phyloP scores from a whole-genome alignment of 2,113 vertebrate species.

The Dermatemys mawii region DNA sequence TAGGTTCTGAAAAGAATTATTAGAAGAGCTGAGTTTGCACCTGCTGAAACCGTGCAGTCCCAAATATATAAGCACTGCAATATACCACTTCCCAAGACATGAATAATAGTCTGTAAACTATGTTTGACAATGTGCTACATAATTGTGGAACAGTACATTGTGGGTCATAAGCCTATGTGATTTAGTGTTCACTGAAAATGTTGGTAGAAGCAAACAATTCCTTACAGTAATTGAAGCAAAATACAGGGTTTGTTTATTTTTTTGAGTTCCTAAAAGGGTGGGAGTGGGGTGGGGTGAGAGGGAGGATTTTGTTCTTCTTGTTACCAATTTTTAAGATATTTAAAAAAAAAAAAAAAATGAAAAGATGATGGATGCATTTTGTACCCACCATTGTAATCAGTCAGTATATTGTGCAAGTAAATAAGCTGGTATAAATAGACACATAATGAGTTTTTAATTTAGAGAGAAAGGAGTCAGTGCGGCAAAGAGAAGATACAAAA shows the following conservation, averaged over 20 bases:
- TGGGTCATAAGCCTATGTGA: not conserved
- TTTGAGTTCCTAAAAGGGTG: not conserved
- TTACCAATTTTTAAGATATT: too few relatives aligned
- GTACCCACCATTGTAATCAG: not conserved
- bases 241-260: not conserved
- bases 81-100: not conserved
- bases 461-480: conserved; percentile 46
- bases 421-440: conserved; percentile 43
- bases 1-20: not conserved
- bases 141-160: not conserved
- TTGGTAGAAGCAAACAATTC: not conserved
- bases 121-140: not conserved
- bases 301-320: not conserved
- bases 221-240: not conserved
- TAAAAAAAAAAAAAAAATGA: too few relatives aligned
- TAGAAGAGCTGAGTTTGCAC: not conserved
- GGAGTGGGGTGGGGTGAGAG: not conserved
- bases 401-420: conserved; percentile 21
- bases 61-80: not conserved
- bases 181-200: not conserved
- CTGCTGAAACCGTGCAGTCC: not conserved
- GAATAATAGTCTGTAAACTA: not conserved
- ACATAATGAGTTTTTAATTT: conserved; percentile 64
- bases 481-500: conserved; percentile 31
- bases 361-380: not conserved